Conservation (phyloP, 2,888 invertebrate genomes). For the Eucriotettix oculatus region DNA sequence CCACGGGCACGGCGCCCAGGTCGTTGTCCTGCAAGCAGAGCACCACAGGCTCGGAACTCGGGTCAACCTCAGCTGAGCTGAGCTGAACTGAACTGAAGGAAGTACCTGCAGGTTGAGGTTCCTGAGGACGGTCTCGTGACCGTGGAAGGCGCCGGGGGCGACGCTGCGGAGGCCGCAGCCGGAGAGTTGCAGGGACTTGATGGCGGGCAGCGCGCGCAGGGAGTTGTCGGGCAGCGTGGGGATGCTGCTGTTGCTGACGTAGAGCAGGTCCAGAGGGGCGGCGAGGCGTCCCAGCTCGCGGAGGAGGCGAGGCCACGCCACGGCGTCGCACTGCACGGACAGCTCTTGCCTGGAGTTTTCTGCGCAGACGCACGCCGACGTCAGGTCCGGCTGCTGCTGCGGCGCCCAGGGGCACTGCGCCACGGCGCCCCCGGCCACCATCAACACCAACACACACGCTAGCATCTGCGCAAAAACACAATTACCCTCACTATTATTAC, state of each 20-base stretch:
- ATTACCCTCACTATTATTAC: too few species aligned
- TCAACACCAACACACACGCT: neutral
- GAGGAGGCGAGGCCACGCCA: conserved; percentile 60
- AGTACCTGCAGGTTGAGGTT: conserved; percentile 52
- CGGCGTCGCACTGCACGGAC: conserved; percentile 81
- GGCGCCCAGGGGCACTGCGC: conserved; percentile 68
- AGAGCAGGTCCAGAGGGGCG: conserved; percentile 62
- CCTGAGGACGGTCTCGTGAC: conserved; percentile 62
- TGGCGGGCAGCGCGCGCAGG: conserved; percentile 51
- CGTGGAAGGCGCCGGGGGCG: conserved; percentile 58
- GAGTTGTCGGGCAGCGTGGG: conserved; percentile 44
- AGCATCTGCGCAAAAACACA: too few species aligned
- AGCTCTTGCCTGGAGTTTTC: conserved; percentile 72
- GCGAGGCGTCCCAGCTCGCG: conserved; percentile 49
- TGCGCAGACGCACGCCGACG: conserved; percentile 70
- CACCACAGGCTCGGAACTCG: too few species aligned
- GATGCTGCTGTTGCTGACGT: conserved; percentile 76
- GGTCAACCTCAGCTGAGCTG: too few species aligned
- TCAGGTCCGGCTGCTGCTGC: conserved; percentile 47
- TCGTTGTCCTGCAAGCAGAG: conserved; percentile 46
- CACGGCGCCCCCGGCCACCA: neutral
- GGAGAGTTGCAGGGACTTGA: conserved; percentile 71
- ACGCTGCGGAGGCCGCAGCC: conserved; percentile 60
- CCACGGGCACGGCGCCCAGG: conserved; percentile 58
- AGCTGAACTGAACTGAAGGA: too few species aligned